Base-by-base conservation (phyloP, 1,140 invertebrate species). In the Drosophila orena region DNA sequence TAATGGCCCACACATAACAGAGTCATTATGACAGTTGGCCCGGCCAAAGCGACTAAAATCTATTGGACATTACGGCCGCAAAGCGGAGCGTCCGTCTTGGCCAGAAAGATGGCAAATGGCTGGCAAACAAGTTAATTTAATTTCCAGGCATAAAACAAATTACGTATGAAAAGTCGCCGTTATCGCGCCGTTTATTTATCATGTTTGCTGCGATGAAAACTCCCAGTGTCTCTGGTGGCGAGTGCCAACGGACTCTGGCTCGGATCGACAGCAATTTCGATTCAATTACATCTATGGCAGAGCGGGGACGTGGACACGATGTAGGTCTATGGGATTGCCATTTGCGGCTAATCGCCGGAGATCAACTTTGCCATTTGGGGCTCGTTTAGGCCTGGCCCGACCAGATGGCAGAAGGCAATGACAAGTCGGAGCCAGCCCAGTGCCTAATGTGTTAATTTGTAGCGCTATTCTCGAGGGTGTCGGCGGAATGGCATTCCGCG, bases 61-160 rank as follows among this genome's bases (percentile, higher is more conserved):
- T 88, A 79, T 86, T 78, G 77, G 83, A 72, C 76, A 81, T 79
- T 68, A 49, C 27, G n/a, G 47, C 47, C 27, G 46, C 46, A 86
- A 78, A 61, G 42, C 24, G 42, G 35, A 57, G 59, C 62, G 42
- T 55, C 71, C 52, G 47, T 59, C 47, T 58, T 53, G 71, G 15
- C 55, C 77, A 64, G 61, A 50, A 50, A 50, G 73, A 50, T 68
- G 65, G 70, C 22, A 59, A 71, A 37, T 34, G 50, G 72, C 61
- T 81, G 66, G 59, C 27, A 86, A 86, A 86, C 83, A 81, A 86
- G 83, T 86, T 86, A 88, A 86, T 86, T 86, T 89, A 79, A 86
- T 86, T 79, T 89, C 75, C 83, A 89, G 75, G 85, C 83, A 86
- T 83, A 83, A 89, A 89, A 65, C 66, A 86, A 86, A 89, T 86